Base-by-base conservation (phyloP, 2,113 vertebrate genomes). In the Dascyllus trimaculatus region DNA sequence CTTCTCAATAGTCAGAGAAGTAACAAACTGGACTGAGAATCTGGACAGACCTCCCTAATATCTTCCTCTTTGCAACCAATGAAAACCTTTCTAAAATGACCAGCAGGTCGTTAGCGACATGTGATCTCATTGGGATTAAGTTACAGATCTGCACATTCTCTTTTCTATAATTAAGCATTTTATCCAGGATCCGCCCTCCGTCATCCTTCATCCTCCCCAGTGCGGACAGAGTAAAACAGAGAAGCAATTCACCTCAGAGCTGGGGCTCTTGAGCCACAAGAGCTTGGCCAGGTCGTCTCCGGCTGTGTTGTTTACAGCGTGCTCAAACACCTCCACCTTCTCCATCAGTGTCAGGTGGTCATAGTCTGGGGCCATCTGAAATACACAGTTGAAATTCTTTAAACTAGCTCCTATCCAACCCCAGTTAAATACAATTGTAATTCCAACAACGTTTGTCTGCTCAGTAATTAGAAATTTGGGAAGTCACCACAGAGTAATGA, bases 331-430 rank as follows among this genome's bases (percentile, higher is more conserved):
- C 90, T 99, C 98, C 9, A 99, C 98, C 85, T 99, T 99, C 95
- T 99, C 98, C 98, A 99, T 99, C 87, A 99, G 95, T 0, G 98
- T 99, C 85, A 99, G 92, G 91, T 99, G 98, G 80, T 99, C 98
- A 2, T 99, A 99, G 94, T 99, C 98, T 0, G 98, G 98, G 56
- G 98, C 98, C 98, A 99, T 99, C 98, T 99, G 80, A 46, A 87
- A 64, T 1, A 29, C 43, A 71, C 24, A 56, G n/a, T 26, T 11
- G 4, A n/a, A 29, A 75, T 24, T 7, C 9, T 25, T 32, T 38
- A 63, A 43, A 62, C 38, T 2, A 4, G 11, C 51, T 7, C 46
- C 24, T 26, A 18, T 51, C 32, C 6, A 48, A 11, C 1, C 7
- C 5, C 51, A 21, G 18, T 43, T 43, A 40, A 40, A 40, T 9